A percentile compares a stretch with the other conserved stretches of the same genome.
These are phyloP conservation scores for Carterocephalus palaemon DNA, from an alignment of 2,888 invertebrate genomes.

Conservation along the genomic window DNA sequence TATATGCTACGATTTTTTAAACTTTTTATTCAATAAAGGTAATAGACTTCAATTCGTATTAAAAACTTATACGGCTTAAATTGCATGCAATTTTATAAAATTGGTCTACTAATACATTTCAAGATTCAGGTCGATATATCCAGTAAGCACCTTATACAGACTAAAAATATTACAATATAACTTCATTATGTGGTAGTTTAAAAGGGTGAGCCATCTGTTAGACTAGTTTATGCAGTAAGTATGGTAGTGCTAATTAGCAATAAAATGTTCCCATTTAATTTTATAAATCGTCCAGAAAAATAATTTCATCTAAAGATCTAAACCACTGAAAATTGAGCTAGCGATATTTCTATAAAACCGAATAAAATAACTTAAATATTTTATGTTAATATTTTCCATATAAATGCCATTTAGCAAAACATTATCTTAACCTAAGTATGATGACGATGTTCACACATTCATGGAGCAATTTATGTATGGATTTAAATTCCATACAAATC, in stretches of 20 bases:
- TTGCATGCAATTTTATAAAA: constrained; percentile 11
- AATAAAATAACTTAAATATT: background rate
- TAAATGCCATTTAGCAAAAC: no score
- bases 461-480: no score
- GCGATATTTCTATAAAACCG: background rate
- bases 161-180: constrained; percentile 15
- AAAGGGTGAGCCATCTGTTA: no score
- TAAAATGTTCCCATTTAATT: constrained; percentile 21
- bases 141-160: constrained; percentile 11
- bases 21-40: background rate
- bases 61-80: constrained; percentile 6
- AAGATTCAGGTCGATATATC: constrained; percentile 3
- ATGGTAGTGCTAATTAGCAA: no score
- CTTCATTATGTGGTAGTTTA: no score
- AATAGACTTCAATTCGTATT: background rate
- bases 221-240: no score
- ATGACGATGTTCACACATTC: no score
- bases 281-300: constrained; percentile 17
- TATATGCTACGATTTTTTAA: constrained; percentile 12
- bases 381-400: background rate
- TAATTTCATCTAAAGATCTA: constrained; percentile 10
- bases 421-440: no score
- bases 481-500: no score
- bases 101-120: constrained; percentile 9
- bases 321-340: constrained; percentile 9